Base-by-base conservation (phyloP, 2,797 vertebrate species). In the Paratrypauchen microcephalus region DNA sequence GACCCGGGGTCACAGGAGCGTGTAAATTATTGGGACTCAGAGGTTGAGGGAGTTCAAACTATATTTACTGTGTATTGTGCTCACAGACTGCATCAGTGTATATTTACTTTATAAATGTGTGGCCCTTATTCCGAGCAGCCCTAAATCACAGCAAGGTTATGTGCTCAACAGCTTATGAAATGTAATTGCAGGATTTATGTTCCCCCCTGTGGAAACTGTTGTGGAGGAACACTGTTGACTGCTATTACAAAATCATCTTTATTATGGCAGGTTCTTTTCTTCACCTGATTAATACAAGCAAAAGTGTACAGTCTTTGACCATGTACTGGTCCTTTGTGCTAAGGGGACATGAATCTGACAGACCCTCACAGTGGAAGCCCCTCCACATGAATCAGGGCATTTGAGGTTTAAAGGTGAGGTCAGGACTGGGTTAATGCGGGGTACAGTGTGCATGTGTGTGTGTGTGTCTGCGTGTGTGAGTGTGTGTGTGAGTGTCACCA, bases 21-120 rank as follows among this genome's bases (percentile, higher is more conserved):
- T 71, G 32, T 64, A 68, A 70, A 66, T 75, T 69, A 71, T 69
- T 45, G 41, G 55, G 56, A 70, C 72, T 73, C 73, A 13, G 77
- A 76, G 69, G 0, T 18, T 50, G 58, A 73, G 8, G 16, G 68
- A 68, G 70, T 72, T 19, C 1, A 78, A 70, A 73, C 68, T 66
- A 68, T 50, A 79, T 77, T 59, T 58, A 69, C 50, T 52, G 48
- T 71, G 69, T 32, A 26, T 5, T 0, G 6, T 68, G 68, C 48
- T 79, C 61, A 64, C 62, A 47, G 39, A 64, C 23, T 64, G 23
- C 41, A 48, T 47, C 62, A 64, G 15, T 64, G 12, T 62, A 41
- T 39, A 63, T 63, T 47, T 63, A 26, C 39, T 45, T 63, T 45
- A 62, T 64, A 64, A 64, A 47, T 64, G 62, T 48, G 62, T 64